Conservation (phyloP, 1,140 invertebrate genomes). For the Globodera ellingtonae region DNA sequence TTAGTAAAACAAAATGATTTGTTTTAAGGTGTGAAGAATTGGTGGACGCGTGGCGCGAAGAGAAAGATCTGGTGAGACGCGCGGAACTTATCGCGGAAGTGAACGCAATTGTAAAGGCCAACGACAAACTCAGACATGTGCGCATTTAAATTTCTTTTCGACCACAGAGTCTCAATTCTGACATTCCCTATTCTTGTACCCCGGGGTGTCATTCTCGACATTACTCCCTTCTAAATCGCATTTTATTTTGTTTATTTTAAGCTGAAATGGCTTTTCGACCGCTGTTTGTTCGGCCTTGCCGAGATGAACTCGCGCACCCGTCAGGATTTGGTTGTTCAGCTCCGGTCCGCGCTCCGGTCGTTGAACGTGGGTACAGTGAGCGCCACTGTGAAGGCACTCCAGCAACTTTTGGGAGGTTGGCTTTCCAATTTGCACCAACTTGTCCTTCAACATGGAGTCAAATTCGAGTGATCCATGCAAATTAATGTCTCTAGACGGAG, state of each 20-base stretch:
- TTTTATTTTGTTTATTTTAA: not conserved
- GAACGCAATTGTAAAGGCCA: conserved; percentile 40
- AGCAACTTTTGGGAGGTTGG: conserved; percentile 10
- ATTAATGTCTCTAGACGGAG: conserved; percentile 15
- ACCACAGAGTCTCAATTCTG: not conserved
- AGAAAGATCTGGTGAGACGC: conserved; percentile 44
- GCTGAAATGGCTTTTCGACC: conserved; percentile 48
- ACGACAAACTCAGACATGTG: conserved; percentile 46
- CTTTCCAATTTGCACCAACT: not conserved
- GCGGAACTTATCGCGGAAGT: conserved; percentile 48
- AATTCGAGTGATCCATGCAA: no score
- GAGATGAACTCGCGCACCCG: conserved; percentile 40
- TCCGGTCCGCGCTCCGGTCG: conserved; percentile 41
- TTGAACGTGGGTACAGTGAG: conserved; percentile 22
- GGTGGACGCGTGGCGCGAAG: conserved; percentile 42
- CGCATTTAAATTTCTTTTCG: not conserved
- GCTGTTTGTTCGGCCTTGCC: conserved; percentile 44
- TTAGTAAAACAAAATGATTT: not conserved
- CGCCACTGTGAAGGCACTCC: conserved; percentile 28
- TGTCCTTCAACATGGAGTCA: not conserved
- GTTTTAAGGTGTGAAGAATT: conserved; percentile 52
- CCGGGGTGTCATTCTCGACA: no score
- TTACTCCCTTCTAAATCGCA: not conserved
- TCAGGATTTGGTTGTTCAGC: conserved; percentile 41
- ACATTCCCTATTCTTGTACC: not conserved